Percentiles rank a stretch among this genome's conserved stretches.
These are phyloP conservation scores for Manis pentadactyla DNA, from an alignment of 2,797 vertebrate species.

Conservation along the genomic window DNA sequence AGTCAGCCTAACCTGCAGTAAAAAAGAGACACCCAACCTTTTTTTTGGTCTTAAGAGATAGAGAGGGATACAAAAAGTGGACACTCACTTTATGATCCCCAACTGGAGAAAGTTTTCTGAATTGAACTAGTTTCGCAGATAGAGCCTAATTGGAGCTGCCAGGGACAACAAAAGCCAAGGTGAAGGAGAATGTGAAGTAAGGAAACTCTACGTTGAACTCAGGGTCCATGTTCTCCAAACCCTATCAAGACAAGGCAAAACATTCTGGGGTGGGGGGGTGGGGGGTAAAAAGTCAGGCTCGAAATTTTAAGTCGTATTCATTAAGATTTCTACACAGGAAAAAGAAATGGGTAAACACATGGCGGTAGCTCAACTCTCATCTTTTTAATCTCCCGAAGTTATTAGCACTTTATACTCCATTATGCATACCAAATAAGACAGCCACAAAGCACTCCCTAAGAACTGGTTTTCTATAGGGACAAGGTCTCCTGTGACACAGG, in stretches of 20 bases:
- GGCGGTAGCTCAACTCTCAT: background rate
- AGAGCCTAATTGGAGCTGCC: background rate
- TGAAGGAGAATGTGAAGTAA: background rate
- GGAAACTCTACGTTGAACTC: background rate
- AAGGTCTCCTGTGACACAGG: background rate
- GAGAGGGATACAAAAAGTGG: background rate
- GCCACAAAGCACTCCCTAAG: background rate
- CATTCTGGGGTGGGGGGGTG: background rate
- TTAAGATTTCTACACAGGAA: background rate
- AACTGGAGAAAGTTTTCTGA: background rate
- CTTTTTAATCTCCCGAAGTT: background rate
- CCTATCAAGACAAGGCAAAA: background rate
- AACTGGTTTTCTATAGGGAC: background rate
- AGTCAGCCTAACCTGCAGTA: background rate
- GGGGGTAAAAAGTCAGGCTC: background rate
- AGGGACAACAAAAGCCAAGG: background rate
- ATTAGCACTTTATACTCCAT: background rate
- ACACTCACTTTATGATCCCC: background rate
- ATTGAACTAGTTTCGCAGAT: background rate
- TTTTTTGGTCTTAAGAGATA: background rate
- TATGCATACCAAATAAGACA: background rate
- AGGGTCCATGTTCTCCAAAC: background rate
- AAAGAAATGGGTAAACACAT: slow-evolving; percentile 7
- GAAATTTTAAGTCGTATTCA: slow-evolving; percentile 18
- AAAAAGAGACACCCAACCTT: background rate